Conservation (phyloP, 2,888 invertebrate species). For the Frankliniella fusca region DNA sequence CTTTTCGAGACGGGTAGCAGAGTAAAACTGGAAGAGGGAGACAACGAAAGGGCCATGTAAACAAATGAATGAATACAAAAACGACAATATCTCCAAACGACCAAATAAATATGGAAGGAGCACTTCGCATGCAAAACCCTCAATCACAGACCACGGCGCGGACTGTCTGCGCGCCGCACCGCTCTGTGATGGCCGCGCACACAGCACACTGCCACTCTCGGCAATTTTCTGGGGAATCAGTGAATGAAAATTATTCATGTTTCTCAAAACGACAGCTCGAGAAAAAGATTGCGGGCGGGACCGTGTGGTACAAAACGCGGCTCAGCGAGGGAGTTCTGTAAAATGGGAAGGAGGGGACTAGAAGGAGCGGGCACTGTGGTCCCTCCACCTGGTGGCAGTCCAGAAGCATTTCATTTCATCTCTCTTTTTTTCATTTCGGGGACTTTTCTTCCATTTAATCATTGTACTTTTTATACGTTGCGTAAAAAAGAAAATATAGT, state of each 20-base stretch:
- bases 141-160: not conserved
- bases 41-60: not conserved
- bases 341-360: too few relatives aligned
- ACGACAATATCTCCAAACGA: constrained; percentile 13
- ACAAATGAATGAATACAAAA: constrained; percentile 16
- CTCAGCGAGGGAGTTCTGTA: too few relatives aligned
- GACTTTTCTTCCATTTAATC: too few relatives aligned
- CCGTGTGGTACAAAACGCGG: not conserved
- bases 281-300: not conserved
- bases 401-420: too few relatives aligned
- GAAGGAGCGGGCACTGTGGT: too few relatives aligned
- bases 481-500: too few relatives aligned
- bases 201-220: not conserved
- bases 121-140: constrained; percentile 19
- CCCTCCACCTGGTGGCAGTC: too few relatives aligned
- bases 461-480: too few relatives aligned
- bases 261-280: not conserved
- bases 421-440: not conserved
- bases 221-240: constrained; percentile 7
- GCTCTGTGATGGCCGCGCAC: not conserved
- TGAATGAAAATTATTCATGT: constrained; percentile 16
- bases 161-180: not conserved
- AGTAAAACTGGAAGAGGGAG: not conserved
- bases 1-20: too few relatives aligned
- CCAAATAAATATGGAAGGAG: constrained; percentile 20